Base-by-base conservation (phyloP, 2,797 vertebrate species). In the Lerista edwardsae region DNA sequence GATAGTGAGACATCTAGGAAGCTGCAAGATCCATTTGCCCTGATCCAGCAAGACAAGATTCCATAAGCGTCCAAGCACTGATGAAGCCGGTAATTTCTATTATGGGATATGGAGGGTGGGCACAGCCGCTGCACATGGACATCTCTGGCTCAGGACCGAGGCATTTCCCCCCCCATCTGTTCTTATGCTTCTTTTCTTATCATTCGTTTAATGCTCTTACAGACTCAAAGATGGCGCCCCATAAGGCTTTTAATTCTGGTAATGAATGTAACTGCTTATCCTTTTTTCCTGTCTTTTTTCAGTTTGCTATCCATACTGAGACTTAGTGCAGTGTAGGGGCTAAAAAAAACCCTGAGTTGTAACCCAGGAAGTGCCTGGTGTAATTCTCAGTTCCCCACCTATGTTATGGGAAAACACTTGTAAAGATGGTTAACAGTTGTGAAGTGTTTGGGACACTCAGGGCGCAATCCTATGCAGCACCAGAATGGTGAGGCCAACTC, bases 221-320 rank as follows among this genome's bases (percentile, higher is more conserved):
- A 44, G 76, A 51, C 67, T 76, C 88, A 90, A 86, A 80, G 86
- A 86, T 86, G 86, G 76, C 80, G 82, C 87, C 88, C 87, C 86
- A 51, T 72, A 84, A 86, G 27, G 7, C 14, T 64, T 93, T 85
- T 86, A 62, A 82, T 88, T 83, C 84, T 87, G 79, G 82, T 92
- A 86, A 86, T 86, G 86, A 78, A 80, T 82, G 1, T 59, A 64
- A 72, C 69, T 88, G 74, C 0, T 79, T 89, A 80, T 80, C 0
- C 0, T 5, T 80, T 80, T 19, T 44, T 36, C 51, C 51, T 17
- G 79, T 89, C 69, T 89, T 23, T 59, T 92, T 51, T n/a, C 31
- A 36, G n/a, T 81, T 84, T 79, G 11, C 77, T 83, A 44, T 83
- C 84, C 8, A 62, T 84, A 86, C 47, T 41, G 47, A 86, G 75